These are phyloP conservation scores for Trachymyrmex septentrionalis DNA, from an alignment of 1,140 invertebrate species.

Conservation along the genomic window DNA sequence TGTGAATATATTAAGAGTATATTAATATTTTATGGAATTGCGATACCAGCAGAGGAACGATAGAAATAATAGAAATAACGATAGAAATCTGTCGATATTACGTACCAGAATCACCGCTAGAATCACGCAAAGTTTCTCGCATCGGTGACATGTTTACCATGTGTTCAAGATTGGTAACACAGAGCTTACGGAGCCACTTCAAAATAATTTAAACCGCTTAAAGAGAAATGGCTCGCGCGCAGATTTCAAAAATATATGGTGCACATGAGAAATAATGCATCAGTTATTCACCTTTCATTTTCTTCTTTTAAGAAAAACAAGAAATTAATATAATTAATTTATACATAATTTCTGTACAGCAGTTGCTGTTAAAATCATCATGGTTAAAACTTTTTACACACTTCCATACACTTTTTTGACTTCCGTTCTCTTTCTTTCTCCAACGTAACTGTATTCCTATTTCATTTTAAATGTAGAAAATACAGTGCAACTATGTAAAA, in stretches of 20 bases:
- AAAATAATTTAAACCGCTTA: not conserved
- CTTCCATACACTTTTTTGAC: too few species aligned
- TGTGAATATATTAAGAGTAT: not conserved
- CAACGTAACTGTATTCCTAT: not conserved
- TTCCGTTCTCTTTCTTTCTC: too few species aligned
- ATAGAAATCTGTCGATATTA: constrained; percentile 18
- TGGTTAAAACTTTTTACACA: too few species aligned
- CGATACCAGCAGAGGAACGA: not conserved
- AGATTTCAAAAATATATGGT: not conserved
- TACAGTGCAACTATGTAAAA: not conserved
- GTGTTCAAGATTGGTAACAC: not conserved
- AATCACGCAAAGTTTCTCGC: constrained; percentile 70
- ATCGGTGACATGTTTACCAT: constrained; percentile 75
- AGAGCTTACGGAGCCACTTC: not conserved
- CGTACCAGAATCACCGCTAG: constrained; percentile 81
- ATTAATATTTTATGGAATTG: not conserved
- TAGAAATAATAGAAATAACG: not conserved
- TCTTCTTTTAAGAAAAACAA: not conserved
- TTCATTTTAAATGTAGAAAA: not conserved
- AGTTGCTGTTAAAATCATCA: too few species aligned
- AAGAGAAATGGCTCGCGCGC: not conserved
- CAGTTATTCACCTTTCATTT: not conserved
- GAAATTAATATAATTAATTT: not conserved
- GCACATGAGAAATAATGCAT: not conserved
- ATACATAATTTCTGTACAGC: too few species aligned